Percentiles rank a stretch among this genome's conserved stretches.
Conservation (phyloP, 1,140 invertebrate genomes). For the Doryteuthis pealeii region DNA sequence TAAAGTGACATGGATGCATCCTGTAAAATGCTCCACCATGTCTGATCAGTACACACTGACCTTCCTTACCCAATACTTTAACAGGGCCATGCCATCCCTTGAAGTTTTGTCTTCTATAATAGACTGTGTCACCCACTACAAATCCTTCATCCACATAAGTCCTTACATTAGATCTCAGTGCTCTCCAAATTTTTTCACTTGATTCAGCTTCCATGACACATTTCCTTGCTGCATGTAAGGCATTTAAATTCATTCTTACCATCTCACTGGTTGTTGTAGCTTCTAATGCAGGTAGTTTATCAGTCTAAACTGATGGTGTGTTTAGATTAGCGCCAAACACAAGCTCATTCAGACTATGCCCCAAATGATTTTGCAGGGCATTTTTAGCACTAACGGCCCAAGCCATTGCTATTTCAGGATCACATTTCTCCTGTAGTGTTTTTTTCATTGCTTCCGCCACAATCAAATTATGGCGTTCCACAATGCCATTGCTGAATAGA, state of each 20-base stretch:
- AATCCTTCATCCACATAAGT: neutral
- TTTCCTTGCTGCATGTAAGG: neutral
- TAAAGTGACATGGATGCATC: neutral
- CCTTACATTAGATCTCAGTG: neutral
- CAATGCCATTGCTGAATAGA: neutral
- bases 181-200: slow-evolving; percentile 1
- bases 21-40: neutral
- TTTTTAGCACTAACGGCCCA: neutral
- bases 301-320: neutral
- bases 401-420: neutral
- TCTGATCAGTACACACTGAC: neutral
- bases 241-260: no score
- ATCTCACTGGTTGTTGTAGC: neutral
- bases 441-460: neutral
- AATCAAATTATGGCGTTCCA: slow-evolving; percentile 1
- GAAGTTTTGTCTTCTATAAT: slow-evolving; percentile 3
- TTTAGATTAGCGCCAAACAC: neutral
- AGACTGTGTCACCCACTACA: neutral
- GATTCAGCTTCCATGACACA: neutral
- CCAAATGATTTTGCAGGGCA: neutral
- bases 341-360: neutral
- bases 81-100: neutral
- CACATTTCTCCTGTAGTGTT: neutral
- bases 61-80: neutral
- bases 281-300: neutral